Evolutionary conservation across 2,797 vertebrate species (phyloP), one percentile per base, ranked within the genome.

Genomic region (Liparis tanakae): DNA sequence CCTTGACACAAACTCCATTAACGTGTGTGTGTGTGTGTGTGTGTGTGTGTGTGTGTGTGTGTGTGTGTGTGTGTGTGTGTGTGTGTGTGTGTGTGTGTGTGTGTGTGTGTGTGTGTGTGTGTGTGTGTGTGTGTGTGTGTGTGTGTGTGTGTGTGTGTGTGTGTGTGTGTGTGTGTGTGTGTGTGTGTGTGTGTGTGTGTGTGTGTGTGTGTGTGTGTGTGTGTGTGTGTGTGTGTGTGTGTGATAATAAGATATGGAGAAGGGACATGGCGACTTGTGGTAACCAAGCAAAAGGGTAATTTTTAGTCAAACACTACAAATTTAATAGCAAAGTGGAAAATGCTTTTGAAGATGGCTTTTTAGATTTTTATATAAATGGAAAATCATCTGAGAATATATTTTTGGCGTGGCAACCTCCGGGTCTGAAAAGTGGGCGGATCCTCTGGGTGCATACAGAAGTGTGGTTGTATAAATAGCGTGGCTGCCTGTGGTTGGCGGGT

Each of bases 231-330:
- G 33, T 61, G 20, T 53, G 18, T 15, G n/a, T n/a, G n/a, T n/a
- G n/a, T n/a, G n/a, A n/a, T 85, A 62, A 84, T 72, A 70, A 82
- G 76, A n/a, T n/a, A 82, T 72, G 22, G 55, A 72, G 36, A 74
- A 75, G 66, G 64, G 58, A 81, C 66, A 72, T 48, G 39, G 55
- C 56, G 73, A 61, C 85, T 80, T 20, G 70, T 80, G 20, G 68
- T 83, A 83, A 78, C 60, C 58, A 67, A 72, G 56, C 70, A 59
- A 70, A 62, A 81, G 66, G 25, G 22, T 69, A 68, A 70, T 62
- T 55, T 71, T 2, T 53, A 76, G 37, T 65, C 57, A 79, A 41
- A 82, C 59, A 67, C 36, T 43, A 37, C 36, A 74, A 54, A 66
- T 78, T 15, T 68, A 67, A 60, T 34, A 36, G 10, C 20, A 20